Evolutionary conservation across 2,113 vertebrate species (phyloP).

Genomic region (Zapornia atra): DNA sequence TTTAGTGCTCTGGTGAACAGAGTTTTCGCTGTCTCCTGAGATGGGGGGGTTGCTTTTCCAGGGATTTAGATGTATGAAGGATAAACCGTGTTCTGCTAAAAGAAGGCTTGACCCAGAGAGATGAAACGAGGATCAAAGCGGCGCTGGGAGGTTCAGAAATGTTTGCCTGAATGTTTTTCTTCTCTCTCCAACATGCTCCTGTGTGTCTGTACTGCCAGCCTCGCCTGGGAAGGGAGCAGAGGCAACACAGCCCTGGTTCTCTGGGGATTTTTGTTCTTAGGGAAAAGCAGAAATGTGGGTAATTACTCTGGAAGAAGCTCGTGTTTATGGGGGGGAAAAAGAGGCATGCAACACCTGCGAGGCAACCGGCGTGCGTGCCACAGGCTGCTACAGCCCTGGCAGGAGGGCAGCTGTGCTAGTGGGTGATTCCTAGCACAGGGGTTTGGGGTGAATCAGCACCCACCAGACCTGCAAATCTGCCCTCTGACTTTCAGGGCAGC

Average conservation of each 20-base stretch:
- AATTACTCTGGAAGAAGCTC: neutral
- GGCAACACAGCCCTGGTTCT: neutral
- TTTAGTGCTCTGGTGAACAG: neutral
- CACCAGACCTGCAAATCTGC: neutral
- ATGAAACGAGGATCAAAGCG: neutral
- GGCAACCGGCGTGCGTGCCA: accelerated
- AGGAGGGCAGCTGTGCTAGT: neutral
- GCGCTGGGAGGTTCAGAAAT: neutral
- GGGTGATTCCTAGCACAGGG: accelerated
- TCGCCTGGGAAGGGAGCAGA: neutral
- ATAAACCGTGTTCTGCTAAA: neutral
- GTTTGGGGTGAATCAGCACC: neutral
- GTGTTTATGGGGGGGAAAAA: neutral
- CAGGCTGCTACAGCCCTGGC: accelerated
- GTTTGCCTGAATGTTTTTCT: neutral
- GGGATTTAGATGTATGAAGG: neutral
- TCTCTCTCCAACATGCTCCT: neutral
- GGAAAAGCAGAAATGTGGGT: neutral
- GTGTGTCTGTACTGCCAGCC: neutral
- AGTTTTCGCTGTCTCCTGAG: neutral
- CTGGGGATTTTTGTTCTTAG: neutral
- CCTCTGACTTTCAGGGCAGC: neutral
- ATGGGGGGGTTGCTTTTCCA: neutral
- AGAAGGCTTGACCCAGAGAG: neutral
- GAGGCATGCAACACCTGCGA: neutral